These are phyloP conservation scores for Conchocele bisecta DNA, from an alignment of 2,888 invertebrate species.

Conservation along the genomic window DNA sequence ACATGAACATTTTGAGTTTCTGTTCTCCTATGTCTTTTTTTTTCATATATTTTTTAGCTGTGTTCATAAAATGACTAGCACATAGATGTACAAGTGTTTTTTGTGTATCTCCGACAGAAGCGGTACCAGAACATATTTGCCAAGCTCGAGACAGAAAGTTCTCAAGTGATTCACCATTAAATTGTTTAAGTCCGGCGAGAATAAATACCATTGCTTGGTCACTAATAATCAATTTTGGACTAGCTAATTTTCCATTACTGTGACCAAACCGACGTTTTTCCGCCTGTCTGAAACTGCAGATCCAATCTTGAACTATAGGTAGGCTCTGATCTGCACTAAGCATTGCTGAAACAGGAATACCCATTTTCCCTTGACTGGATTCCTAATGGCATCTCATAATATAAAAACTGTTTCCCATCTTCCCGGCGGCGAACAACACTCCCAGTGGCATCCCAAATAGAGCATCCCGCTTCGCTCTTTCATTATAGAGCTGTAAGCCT, in stretches of 20 bases:
- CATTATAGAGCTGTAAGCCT: slow-evolving; percentile 6
- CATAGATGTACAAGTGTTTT: slow-evolving; percentile 29
- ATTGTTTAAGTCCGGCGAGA: slow-evolving; percentile 22
- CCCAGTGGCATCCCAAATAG: slow-evolving; percentile 25
- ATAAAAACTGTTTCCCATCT: slow-evolving; percentile 6
- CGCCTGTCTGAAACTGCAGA: slow-evolving; percentile 15
- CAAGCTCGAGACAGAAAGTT: slow-evolving; percentile 6
- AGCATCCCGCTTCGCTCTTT: not conserved
- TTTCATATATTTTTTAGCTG: slow-evolving; percentile 5
- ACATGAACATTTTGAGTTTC: slow-evolving; percentile 16
- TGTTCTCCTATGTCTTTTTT: slow-evolving; percentile 15
- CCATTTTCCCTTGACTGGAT: slow-evolving; percentile 27
- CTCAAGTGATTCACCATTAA: slow-evolving; percentile 19
- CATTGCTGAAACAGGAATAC: slow-evolving; percentile 17
- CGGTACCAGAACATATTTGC: slow-evolving; percentile 1
- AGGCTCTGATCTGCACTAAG: slow-evolving; percentile 3
- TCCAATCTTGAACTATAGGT: slow-evolving; percentile 15
- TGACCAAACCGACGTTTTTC: slow-evolving; percentile 19
- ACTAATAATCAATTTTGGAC: slow-evolving; percentile 17
- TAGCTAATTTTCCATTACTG: not conserved
- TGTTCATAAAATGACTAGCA: slow-evolving; percentile 23
- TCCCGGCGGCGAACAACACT: slow-evolving; percentile 6
- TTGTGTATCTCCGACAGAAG: not conserved
- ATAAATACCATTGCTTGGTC: slow-evolving; percentile 29
- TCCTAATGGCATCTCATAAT: slow-evolving; percentile 12